These are phyloP conservation scores for Lordiphosa mommai DNA, from an alignment of 1,140 invertebrate species.

Conservation along the genomic window DNA sequence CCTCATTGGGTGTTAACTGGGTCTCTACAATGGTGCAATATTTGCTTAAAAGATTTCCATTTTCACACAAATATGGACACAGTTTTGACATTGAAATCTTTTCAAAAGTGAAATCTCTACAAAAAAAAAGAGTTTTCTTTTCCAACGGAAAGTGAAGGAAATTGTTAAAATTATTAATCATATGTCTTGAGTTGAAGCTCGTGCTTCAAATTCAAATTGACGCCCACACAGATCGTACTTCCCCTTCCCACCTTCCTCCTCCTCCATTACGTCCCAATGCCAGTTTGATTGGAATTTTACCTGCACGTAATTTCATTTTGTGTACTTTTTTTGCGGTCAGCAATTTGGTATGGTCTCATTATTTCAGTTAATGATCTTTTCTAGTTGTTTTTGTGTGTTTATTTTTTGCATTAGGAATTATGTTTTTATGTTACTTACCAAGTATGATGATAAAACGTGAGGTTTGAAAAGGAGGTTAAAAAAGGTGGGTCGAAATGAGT, in stretches of 20 bases:
- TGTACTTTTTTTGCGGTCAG: slow-evolving; percentile 39
- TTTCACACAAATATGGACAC: no score
- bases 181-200: slow-evolving; percentile 32
- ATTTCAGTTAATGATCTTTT: slow-evolving; percentile 58
- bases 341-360: slow-evolving; percentile 60
- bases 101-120: no score
- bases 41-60: no score
- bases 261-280: background rate
- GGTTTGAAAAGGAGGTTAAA: slow-evolving; percentile 4
- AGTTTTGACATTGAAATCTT: no score
- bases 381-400: slow-evolving; percentile 14
- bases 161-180: no score
- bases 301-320: slow-evolving; percentile 39
- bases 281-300: slow-evolving; percentile 8
- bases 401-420: background rate
- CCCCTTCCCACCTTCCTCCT: background rate
- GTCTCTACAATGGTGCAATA: no score
- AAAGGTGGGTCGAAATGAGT: no score
- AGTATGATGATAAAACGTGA: slow-evolving; percentile 5
- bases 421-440: no score
- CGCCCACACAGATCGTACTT: slow-evolving; percentile 29
- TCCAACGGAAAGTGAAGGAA: no score
- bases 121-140: no score
- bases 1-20: no score
- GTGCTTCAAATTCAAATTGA: slow-evolving; percentile 43